phyloP scores from a whole-genome alignment of 2,113 vertebrate genomes.

The Gavialis gangeticus region DNA sequence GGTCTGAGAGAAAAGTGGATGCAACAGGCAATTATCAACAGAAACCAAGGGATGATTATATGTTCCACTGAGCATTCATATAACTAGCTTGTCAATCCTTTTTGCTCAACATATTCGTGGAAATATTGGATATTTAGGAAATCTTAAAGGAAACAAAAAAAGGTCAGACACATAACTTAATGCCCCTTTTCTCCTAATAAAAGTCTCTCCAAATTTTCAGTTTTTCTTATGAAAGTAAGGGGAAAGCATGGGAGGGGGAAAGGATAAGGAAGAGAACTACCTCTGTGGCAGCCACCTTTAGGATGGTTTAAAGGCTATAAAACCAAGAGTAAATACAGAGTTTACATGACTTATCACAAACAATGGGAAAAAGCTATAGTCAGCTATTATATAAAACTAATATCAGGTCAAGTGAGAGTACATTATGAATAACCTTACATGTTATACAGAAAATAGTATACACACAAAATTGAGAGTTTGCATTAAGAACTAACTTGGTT shows the following conservation, averaged over 20 bases:
- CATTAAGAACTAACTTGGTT: neutral
- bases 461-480: neutral
- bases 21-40: constrained; percentile 4
- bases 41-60: neutral
- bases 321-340: constrained; percentile 52
- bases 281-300: constrained; percentile 18
- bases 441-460: constrained; percentile 58
- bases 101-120: constrained; percentile 49
- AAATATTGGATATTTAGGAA: constrained; percentile 65
- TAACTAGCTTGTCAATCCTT: constrained; percentile 60
- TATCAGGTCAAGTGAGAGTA: constrained; percentile 32
- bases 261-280: neutral
- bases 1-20: constrained; percentile 30
- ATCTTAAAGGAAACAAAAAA: constrained; percentile 46
- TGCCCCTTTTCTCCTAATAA: constrained; percentile 60
- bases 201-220: constrained; percentile 23
- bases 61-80: neutral
- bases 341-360: constrained; percentile 53
- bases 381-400: constrained; percentile 37
- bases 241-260: constrained; percentile 16
- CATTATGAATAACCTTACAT: constrained; percentile 43
- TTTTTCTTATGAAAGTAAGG: neutral
- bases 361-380: constrained; percentile 24
- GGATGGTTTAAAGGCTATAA: constrained; percentile 18
- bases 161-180: constrained; percentile 70